Evolutionary conservation across 2,113 vertebrate genomes (phyloP).

Genomic region (Microcebus ravelobensis): DNA sequence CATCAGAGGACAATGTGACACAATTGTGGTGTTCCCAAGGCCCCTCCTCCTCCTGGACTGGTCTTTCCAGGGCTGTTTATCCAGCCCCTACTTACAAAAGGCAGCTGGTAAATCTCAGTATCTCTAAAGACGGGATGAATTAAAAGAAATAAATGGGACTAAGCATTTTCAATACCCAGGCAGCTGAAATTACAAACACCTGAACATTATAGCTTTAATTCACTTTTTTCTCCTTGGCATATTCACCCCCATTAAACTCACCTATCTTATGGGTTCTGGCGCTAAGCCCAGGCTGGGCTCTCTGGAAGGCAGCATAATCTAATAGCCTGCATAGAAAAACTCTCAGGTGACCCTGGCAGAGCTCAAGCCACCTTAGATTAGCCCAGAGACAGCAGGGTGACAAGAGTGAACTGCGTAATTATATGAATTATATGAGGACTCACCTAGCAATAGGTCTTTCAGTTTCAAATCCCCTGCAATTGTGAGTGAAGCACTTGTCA

Average conservation of each 20-base stretch:
- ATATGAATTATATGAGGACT: not conserved
- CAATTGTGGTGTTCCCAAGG: not conserved
- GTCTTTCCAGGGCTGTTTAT: not conserved
- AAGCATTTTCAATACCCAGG: not conserved
- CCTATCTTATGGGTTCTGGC: not conserved
- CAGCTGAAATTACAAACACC: not conserved
- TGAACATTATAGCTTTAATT: not conserved
- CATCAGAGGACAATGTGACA: not conserved
- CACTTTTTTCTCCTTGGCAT: not conserved
- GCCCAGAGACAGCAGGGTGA: not conserved
- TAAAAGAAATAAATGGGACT: not conserved
- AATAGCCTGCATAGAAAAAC: not conserved
- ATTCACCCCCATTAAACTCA: not conserved
- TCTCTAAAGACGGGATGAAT: not conserved
- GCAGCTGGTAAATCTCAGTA: not conserved
- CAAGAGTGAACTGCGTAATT: not conserved
- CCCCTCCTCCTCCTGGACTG: not conserved
- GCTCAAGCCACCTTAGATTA: not conserved
- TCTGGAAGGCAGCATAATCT: not conserved
- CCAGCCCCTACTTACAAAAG: not conserved
- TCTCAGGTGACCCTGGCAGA: not conserved
- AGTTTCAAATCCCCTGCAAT: not conserved
- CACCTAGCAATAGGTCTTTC: not conserved
- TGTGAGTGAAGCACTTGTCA: not conserved
- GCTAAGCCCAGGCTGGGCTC: not conserved